Evolutionary conservation across 64 coral and sea anemone genomes (phyloP).

Genomic region (Actinia tenebrosa): DNA sequence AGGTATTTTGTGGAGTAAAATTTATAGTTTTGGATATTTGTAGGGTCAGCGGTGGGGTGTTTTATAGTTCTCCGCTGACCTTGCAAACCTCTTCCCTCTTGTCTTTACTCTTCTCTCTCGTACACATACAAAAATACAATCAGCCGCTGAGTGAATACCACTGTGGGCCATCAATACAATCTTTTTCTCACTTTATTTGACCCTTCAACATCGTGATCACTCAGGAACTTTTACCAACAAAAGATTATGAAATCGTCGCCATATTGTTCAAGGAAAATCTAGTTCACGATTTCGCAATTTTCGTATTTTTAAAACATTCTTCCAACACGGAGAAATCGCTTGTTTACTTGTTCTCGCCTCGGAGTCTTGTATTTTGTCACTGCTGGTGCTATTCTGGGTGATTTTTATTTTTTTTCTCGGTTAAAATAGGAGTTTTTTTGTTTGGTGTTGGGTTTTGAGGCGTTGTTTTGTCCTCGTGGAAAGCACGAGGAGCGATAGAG

Average conservation of each 20-base stretch:
- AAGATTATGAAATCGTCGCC: background rate
- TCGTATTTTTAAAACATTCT: background rate
- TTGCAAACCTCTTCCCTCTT: background rate
- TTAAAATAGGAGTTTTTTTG: background rate
- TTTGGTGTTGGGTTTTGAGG: background rate
- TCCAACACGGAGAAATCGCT: background rate
- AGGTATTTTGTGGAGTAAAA: background rate
- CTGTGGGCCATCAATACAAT: constrained; percentile 11
- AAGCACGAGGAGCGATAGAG: background rate
- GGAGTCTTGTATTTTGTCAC: background rate
- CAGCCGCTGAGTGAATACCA: background rate
- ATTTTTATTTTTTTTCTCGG: background rate
- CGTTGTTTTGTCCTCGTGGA: constrained; percentile 3
- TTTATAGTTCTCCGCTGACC: constrained; percentile 25
- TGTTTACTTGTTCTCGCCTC: background rate
- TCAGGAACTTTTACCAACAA: background rate
- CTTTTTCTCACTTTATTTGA: background rate
- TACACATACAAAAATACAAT: constrained; percentile 4
- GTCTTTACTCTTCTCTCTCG: background rate
- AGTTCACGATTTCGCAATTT: constrained; percentile 10
- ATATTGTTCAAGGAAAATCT: background rate
- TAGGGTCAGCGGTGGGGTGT: constrained; percentile 17
- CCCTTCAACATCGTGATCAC: background rate
- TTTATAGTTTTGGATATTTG: background rate
- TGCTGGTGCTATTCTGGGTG: background rate